Evolutionary conservation across 2,113 vertebrate species (phyloP).

Genomic region (Ophthalmolycus amberensis): DNA sequence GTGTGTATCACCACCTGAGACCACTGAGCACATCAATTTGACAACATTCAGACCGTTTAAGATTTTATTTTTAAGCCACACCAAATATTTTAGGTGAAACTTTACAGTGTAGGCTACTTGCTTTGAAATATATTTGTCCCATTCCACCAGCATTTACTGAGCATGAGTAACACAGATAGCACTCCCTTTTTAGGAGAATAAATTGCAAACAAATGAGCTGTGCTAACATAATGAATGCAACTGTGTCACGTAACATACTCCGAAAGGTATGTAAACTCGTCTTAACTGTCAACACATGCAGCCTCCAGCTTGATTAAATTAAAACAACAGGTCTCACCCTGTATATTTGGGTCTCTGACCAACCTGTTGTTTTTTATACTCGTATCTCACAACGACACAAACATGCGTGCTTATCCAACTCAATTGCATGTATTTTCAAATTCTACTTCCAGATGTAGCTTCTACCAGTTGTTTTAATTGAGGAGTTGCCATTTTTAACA

Average conservation of each 20-base stretch:
- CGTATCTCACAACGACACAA: background rate
- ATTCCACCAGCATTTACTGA: slow-evolving; percentile 1
- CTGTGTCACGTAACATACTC: slow-evolving; percentile 6
- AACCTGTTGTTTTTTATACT: background rate
- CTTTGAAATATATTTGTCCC: background rate
- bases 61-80: background rate
- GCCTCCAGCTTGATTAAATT: slow-evolving; percentile 18
- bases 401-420: background rate
- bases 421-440: background rate
- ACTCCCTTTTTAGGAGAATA: slow-evolving; percentile 31
- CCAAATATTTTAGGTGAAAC: background rate
- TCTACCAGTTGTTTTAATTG: background rate
- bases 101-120: background rate
- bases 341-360: background rate
- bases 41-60: background rate
- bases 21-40: background rate
- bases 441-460: background rate
- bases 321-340: background rate
- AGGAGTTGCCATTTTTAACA: background rate
- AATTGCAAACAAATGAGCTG: slow-evolving; percentile 30
- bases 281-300: slow-evolving; percentile 29
- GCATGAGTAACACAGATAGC: background rate
- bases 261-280: slow-evolving; percentile 16
- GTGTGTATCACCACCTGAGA: background rate
- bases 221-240: background rate